Conservation (phyloP, 2,888 invertebrate genomes). For the Bugulina stolonifera region DNA sequence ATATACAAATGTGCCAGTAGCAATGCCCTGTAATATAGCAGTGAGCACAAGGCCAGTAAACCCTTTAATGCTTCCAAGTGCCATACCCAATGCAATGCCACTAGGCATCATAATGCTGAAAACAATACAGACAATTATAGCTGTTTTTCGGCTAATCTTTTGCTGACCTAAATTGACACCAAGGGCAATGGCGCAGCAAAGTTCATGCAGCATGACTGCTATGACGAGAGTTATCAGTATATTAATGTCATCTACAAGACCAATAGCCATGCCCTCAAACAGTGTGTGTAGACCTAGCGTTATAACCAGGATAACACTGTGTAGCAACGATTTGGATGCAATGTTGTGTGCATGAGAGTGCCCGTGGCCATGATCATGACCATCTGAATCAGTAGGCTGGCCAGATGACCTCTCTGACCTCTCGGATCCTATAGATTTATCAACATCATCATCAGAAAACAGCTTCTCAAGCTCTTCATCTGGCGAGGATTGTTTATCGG, state of each 20-base stretch:
- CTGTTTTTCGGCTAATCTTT: slow-evolving; percentile 32
- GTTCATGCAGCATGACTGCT: slow-evolving; percentile 47
- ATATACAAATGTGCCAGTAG: slow-evolving; percentile 50
- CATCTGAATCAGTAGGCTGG: background rate
- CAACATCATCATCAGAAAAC: background rate
- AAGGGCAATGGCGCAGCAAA: slow-evolving; percentile 42
- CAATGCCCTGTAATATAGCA: slow-evolving; percentile 43
- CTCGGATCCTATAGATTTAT: no score
- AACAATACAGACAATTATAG: slow-evolving; percentile 37
- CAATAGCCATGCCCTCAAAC: slow-evolving; percentile 51
- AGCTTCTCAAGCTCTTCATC: slow-evolving; percentile 27
- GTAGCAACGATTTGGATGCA: slow-evolving; percentile 31
- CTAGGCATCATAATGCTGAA: slow-evolving; percentile 45
- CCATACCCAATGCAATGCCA: slow-evolving; percentile 43
- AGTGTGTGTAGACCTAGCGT: slow-evolving; percentile 48
- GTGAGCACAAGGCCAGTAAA: slow-evolving; percentile 39
- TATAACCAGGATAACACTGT: slow-evolving; percentile 41
- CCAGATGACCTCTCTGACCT: no score
- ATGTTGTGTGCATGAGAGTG: slow-evolving; percentile 19
- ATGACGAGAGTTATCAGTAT: slow-evolving; percentile 33
- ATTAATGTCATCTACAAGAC: slow-evolving; percentile 40
- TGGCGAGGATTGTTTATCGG: background rate
- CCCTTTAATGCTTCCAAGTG: slow-evolving; percentile 37
- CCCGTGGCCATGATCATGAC: background rate
- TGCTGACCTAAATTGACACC: slow-evolving; percentile 44